These are phyloP conservation scores for Pecten maximus DNA, from an alignment of 2,888 invertebrate species.

Conservation along the genomic window DNA sequence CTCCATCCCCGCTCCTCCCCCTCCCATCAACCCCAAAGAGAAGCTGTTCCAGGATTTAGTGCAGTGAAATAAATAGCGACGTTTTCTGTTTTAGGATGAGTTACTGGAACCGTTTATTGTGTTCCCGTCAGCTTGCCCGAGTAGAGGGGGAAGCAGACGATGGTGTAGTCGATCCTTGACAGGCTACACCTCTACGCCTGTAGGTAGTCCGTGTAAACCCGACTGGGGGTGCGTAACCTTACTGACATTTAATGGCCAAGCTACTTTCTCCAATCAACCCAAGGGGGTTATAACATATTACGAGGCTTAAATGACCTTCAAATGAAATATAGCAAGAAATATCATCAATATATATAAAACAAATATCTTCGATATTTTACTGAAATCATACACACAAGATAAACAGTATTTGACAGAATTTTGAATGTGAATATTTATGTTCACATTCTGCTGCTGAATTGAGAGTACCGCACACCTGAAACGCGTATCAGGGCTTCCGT, in stretches of 20 bases:
- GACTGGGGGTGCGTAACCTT: neutral
- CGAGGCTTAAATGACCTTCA: too few relatives aligned
- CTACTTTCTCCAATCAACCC: neutral
- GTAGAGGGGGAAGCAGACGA: neutral
- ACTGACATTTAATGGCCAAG: neutral
- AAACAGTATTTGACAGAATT: too few relatives aligned
- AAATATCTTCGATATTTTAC: too few relatives aligned
- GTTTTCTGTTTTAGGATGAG: neutral
- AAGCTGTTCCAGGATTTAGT: neutral
- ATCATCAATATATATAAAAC: too few relatives aligned
- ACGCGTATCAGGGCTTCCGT: too few relatives aligned
- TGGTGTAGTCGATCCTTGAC: neutral
- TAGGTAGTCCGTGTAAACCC: neutral
- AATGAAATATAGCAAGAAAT: too few relatives aligned
- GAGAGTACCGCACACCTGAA: too few relatives aligned
- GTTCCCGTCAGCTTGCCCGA: neutral
- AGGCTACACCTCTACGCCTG: neutral
- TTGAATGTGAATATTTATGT: too few relatives aligned
- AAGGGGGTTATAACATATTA: too few relatives aligned
- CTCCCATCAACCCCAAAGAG: neutral
- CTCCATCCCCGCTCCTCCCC: neutral
- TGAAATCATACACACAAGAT: too few relatives aligned
- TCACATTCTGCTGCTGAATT: too few relatives aligned
- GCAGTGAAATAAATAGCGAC: neutral
- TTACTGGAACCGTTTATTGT: neutral